These are phyloP conservation scores for Panthera uncia DNA, from an alignment of 2,113 vertebrate species.

Conservation along the genomic window DNA sequence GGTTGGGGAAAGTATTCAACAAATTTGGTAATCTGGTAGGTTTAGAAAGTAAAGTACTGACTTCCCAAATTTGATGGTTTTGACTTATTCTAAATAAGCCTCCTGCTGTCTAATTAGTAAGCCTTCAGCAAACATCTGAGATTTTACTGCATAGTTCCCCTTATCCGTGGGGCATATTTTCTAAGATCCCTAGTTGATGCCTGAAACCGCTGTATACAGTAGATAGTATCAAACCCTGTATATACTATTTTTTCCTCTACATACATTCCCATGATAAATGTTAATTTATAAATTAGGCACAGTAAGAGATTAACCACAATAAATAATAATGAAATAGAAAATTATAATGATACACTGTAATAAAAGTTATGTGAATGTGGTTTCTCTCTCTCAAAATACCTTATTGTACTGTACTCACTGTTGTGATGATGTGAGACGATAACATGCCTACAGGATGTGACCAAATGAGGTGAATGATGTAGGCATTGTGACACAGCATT, in stretches of 20 bases:
- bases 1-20: not conserved
- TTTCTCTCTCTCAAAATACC: not conserved
- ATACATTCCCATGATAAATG: not conserved
- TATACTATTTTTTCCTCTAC: not conserved
- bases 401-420: not conserved
- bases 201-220: not conserved
- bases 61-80: not conserved
- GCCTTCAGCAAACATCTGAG: not conserved
- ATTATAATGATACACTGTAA: not conserved
- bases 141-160: not conserved
- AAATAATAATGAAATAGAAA: not conserved
- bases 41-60: constrained; percentile 6
- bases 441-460: not conserved
- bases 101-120: not conserved
- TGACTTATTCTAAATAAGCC: constrained; percentile 1
- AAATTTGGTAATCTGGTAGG: not conserved
- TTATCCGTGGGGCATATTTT: not conserved
- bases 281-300: not conserved
- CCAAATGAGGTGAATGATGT: not conserved
- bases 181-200: not conserved
- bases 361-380: not conserved
- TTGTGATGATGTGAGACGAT: not conserved
- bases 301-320: not conserved
- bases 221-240: not conserved
- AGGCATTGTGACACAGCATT: not conserved